Evolutionary conservation across 2,888 invertebrate species (phyloP).

Genomic region (Nomada ferruginata): DNA sequence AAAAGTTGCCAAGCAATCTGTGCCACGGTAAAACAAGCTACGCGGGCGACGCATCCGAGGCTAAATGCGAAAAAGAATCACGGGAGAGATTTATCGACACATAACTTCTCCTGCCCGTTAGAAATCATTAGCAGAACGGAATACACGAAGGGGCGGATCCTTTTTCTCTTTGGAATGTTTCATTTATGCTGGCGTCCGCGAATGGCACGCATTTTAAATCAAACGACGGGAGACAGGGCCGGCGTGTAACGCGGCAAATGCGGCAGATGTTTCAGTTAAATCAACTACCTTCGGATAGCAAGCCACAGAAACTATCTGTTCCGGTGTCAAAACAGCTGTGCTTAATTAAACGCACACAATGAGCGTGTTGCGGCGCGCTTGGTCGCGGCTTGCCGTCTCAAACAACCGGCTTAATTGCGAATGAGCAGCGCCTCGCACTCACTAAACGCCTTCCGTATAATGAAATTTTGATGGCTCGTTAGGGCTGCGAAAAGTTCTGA

Average conservation of each 20-base stretch:
- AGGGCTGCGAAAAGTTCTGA: too few relatives aligned
- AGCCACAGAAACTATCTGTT: constrained; percentile 73
- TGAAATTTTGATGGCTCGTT: not conserved
- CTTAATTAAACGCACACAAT: constrained; percentile 78
- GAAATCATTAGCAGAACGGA: not conserved
- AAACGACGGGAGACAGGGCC: constrained; percentile 62
- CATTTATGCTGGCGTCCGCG: constrained; percentile 55
- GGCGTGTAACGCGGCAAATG: constrained; percentile 68
- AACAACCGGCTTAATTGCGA: constrained; percentile 61
- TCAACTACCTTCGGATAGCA: constrained; percentile 77
- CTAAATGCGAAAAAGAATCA: too few relatives aligned
- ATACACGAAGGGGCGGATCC: not conserved
- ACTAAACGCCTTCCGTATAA: constrained; percentile 1
- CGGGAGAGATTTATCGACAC: too few relatives aligned
- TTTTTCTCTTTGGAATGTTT: constrained; percentile 47
- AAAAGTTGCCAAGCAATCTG: too few relatives aligned
- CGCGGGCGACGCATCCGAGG: too few relatives aligned
- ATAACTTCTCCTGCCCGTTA: too few relatives aligned
- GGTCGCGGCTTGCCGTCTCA: constrained; percentile 51
- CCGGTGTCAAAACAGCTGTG: constrained; percentile 79
- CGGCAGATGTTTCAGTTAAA: constrained; percentile 81
- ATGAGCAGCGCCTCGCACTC: constrained; percentile 42
- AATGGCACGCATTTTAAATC: constrained; percentile 71
- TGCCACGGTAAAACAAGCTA: too few relatives aligned
- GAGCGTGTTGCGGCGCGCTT: constrained; percentile 49